These are phyloP conservation scores for Adela reaumurella DNA, from an alignment of 2,888 invertebrate genomes.

Conservation along the genomic window DNA sequence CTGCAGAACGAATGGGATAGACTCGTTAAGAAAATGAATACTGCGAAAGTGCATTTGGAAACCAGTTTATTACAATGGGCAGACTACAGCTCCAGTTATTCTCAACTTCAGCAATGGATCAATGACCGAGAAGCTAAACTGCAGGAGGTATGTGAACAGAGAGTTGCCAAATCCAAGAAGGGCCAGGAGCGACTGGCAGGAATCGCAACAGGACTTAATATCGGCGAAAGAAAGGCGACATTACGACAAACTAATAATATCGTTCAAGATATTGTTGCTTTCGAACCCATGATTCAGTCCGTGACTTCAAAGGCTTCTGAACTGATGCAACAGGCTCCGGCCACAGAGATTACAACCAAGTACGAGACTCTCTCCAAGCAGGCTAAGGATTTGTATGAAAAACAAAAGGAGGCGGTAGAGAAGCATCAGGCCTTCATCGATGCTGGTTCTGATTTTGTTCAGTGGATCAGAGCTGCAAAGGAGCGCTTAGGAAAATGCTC, in stretches of 20 bases:
- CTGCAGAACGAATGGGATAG: slow-evolving; percentile 91
- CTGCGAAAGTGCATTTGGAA: slow-evolving; percentile 86
- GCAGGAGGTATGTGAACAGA: slow-evolving; percentile 85
- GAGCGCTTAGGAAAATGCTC: slow-evolving; percentile 89
- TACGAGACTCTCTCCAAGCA: slow-evolving; percentile 88
- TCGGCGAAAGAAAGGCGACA: slow-evolving; percentile 85
- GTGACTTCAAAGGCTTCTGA: slow-evolving; percentile 92
- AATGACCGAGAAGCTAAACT: slow-evolving; percentile 88
- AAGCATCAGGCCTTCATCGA: slow-evolving; percentile 91
- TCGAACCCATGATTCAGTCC: slow-evolving; percentile 96
- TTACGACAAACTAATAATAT: slow-evolving; percentile 89
- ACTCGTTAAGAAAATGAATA: slow-evolving; percentile 85
- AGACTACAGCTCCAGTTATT: slow-evolving; percentile 90
- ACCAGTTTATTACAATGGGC: slow-evolving; percentile 92
- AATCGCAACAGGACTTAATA: slow-evolving; percentile 70
- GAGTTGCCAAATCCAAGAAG: slow-evolving; percentile 74
- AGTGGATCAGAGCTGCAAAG: slow-evolving; percentile 89
- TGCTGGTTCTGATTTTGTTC: slow-evolving; percentile 85
- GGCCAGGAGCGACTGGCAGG: slow-evolving; percentile 66
- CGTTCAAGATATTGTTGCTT: slow-evolving; percentile 93
- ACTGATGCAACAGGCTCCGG: slow-evolving; percentile 85
- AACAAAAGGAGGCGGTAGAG: slow-evolving; percentile 85
- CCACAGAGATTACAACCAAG: slow-evolving; percentile 87
- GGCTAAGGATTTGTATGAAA: slow-evolving; percentile 84
- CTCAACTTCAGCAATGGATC: slow-evolving; percentile 92